phyloP scores from a whole-genome alignment of 2,113 vertebrate species.

The Mormyrus iriodes region DNA sequence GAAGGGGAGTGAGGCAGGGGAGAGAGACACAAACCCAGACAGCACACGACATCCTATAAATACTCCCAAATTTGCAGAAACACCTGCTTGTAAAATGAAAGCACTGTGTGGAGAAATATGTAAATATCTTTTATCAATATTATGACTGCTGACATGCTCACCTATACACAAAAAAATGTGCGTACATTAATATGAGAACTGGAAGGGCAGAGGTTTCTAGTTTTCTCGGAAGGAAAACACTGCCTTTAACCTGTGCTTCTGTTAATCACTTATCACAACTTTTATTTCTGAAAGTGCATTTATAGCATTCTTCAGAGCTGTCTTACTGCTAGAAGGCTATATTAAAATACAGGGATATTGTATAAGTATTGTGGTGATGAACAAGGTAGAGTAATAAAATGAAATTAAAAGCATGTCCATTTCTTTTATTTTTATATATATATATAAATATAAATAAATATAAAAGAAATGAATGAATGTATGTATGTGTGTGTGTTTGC shows the following conservation, averaged over 20 bases:
- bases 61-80: neutral
- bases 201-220: neutral
- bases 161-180: neutral
- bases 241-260: conserved; percentile 49
- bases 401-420: conserved; percentile 68
- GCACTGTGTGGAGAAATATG: neutral
- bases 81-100: neutral
- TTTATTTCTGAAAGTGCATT: conserved; percentile 50
- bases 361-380: conserved; percentile 26
- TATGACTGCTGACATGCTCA: neutral
- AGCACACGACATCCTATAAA: neutral
- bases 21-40: neutral
- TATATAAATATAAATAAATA: conserved; percentile 17
- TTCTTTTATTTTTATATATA: conserved; percentile 46
- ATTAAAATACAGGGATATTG: conserved; percentile 17
- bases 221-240: conserved; percentile 41
- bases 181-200: conserved; percentile 41
- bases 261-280: conserved; percentile 41
- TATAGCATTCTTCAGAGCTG: conserved; percentile 65
- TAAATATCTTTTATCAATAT: neutral
- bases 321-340: conserved; percentile 51
- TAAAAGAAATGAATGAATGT: neutral
- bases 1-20: neutral
- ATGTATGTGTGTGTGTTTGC: conserved; percentile 1
- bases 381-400: conserved; percentile 37